Evolutionary conservation across 1,140 invertebrate genomes (phyloP), one percentile per base, ranked within the genome.

Genomic region (Heliconius hermathena): DNA sequence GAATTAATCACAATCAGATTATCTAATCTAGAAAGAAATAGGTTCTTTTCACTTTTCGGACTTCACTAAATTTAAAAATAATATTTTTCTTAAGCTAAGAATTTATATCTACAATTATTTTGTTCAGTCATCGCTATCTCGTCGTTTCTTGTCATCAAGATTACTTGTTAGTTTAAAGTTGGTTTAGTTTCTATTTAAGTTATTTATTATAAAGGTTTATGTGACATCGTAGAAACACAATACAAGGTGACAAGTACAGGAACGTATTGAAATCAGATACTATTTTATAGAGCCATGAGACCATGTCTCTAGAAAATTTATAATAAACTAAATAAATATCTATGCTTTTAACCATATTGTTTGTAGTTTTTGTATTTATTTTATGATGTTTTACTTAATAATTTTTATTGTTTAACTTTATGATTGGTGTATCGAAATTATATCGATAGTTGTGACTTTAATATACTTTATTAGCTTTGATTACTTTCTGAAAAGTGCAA

Each of bases 231-330:
- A 78, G 77, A 78, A 78, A 78, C 60, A 78, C 77, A 22, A 74
- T 29, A 22, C 52, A 26, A 72, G 41, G 33, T 52, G 77, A 78
- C 71, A 78, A 74, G 71, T 73, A 78, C 77, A 78, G 33, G 71
- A 74, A 41, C 77, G 13, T 78, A 78, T 78, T 78, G 77, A 78
- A 78, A 78, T 78, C 72, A 73, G 77, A 77, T 46, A 77, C 76
- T 41, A 18, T 49, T 60, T 52, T 38, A 46, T 73, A 78, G 73
- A 73, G 77, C 52, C 71, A 52, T 66, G 71, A 46, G 41, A 8
- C 20, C 71, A 78, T 36, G 73, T 54, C 41, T 36, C 46, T 57
- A 38, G 60, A 66, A 66, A 66, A 66, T 66, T 66, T 66, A 66
- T 66, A 66, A 66, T 9, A 26, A 66, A 29, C 9, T 66, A 16